These are phyloP conservation scores for Megaceryle torquata DNA, from an alignment of 2,113 vertebrate genomes.

Conservation along the genomic window DNA sequence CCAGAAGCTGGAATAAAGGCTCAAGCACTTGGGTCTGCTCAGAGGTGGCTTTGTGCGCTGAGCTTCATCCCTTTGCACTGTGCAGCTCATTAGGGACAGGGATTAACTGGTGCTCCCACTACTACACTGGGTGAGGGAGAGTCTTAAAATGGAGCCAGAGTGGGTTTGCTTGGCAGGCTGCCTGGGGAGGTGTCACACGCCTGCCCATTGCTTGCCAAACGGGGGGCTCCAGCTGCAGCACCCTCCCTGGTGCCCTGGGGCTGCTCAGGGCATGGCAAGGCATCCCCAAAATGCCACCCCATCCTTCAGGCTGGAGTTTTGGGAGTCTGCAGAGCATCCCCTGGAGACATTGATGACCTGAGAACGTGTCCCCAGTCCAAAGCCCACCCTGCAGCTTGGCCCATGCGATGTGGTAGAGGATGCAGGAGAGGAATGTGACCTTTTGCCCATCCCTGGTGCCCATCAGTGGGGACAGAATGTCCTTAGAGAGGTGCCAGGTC, in stretches of 20 bases:
- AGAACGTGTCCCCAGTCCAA: neutral
- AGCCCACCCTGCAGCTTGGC: neutral
- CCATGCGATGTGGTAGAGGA: fast-evolving
- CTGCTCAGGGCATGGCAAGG: neutral
- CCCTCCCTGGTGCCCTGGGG: neutral
- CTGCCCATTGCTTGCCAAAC: fast-evolving
- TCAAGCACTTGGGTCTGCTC: neutral
- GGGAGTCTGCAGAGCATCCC: neutral
- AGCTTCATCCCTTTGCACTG: neutral
- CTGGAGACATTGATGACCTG: fast-evolving
- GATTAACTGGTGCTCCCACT: neutral
- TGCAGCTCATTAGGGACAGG: fast-evolving
- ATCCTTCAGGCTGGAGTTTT: fast-evolving
- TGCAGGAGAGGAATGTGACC: neutral
- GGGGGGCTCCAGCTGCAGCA: neutral
- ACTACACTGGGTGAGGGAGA: neutral
- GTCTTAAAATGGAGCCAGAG: neutral
- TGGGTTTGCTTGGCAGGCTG: neutral
- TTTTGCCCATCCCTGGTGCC: neutral
- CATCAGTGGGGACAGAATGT: neutral
- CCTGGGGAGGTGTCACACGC: neutral
- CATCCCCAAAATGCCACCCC: fast-evolving
- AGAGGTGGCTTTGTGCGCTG: fast-evolving
- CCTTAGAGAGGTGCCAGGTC: neutral
- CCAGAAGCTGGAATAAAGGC: neutral